Evolutionary conservation across 2,888 invertebrate genomes (phyloP), one percentile per base, ranked within the genome.

Genomic region (Campaea margaritaria): DNA sequence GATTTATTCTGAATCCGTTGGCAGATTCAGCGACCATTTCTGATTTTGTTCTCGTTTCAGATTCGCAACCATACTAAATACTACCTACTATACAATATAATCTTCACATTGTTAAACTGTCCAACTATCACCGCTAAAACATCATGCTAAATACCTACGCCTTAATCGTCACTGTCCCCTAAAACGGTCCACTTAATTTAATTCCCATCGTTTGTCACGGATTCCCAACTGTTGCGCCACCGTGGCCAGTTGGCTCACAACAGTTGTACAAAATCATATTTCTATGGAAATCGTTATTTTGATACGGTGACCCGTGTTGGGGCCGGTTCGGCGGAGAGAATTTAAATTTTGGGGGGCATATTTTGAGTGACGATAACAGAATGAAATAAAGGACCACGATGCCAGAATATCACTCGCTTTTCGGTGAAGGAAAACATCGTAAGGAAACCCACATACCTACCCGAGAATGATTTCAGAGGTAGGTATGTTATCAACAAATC

Each of bases 311-410:
- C 31, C 43, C 13, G 21, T 10, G 14, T 7, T 13, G 34, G 10
- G 11, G 43, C 39, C 16, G 28, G 52, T 10, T 56, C 53, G 38
- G 53, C 46, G 49, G 51, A 39, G 39, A 15, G 64, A 62, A 73
- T 69, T 70, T 68, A 52, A 72, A 73, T 59, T 46, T 36, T 51
- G 21, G n/a, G 27, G 8, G 4, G 1, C 36, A 36, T 54, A 65
- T 72, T 16, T 2, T 0, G 50, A 27, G 13, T 10, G 1, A 53
- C 70, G 62, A 55, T 14, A 58, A 21, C 52, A 12, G 31, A 49
- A 49, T 28, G 41, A 28, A 8, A 1, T 16, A 12, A 21, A 2
- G 16, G n/a, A n/a, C n/a, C n/a, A n/a, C n/a, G n/a, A n/a, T n/a
- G n/a, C n/a, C n/a, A n/a, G n/a, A n/a, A n/a, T n/a, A n/a, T n/a